Evolutionary conservation across 2,888 invertebrate genomes (phyloP), one percentile per base, ranked within the genome.

Genomic region (Fissipunctia ypsillon): DNA sequence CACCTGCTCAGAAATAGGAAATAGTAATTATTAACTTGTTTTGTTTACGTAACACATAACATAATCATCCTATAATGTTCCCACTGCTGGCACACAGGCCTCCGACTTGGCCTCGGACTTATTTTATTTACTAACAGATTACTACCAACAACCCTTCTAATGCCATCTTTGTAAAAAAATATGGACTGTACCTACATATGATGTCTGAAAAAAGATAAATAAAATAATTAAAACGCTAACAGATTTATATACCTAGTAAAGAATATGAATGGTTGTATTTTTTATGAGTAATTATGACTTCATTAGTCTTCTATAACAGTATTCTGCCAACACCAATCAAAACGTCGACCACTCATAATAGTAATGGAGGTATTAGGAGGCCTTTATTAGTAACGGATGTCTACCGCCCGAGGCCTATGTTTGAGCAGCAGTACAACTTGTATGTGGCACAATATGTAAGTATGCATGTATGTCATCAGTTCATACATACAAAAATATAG

Each of bases 381-480:
- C 72, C 56, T 79, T 6, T 31, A 25, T 59, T 48, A 57, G 31
- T 45, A 71, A 52, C 22, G 43, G 10, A 25, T 14, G 41, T 41
- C 45, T 41, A 60, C 48, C 31, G 64, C 59, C 48, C 5, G n/a
- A 64, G 73, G 45, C 73, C 41, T 54, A 35, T 41, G 25, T 54
- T 7, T 25, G 12, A 35, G 28, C 31, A 59, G 41, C 35, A 56
- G 48, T 14, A 45, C 43, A 60, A 56, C 50, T 61, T 38, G 35
- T 57, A 59, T 52, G 61, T 80, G 60, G 61, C 65, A 57, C 67
- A 76, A 57, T 41, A 64, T 14, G 14, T 31, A 66, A 52, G 56
- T 80, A 80, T 54, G 41, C 14, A 61, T 72, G 65, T 83, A 73
- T 80, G 83, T 78, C 83, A 80, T 60, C 66, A 73, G 83, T 7